Conservation (phyloP, 2,888 invertebrate genomes). For the Kryphioiulus occultus region DNA sequence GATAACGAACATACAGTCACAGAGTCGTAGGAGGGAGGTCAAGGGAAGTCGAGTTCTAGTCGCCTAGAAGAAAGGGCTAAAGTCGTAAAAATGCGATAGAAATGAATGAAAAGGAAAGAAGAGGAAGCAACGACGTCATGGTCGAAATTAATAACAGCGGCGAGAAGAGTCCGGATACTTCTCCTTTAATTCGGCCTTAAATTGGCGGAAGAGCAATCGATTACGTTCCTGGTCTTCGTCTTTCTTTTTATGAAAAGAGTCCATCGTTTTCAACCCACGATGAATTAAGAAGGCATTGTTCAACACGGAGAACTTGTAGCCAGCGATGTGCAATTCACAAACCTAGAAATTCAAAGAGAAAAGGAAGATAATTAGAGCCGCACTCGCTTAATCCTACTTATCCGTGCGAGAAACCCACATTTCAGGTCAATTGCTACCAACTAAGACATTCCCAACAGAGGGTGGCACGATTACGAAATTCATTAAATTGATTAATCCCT, state of each 20-base stretch:
- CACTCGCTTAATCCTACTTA: neutral
- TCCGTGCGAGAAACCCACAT: neutral
- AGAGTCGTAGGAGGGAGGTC: neutral
- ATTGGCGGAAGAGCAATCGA: constrained; percentile 65
- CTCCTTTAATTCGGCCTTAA: constrained; percentile 66
- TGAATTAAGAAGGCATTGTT: constrained; percentile 68
- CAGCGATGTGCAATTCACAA: constrained; percentile 68
- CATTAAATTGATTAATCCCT: neutral
- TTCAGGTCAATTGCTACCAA: neutral
- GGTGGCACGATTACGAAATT: too few species aligned
- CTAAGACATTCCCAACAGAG: neutral
- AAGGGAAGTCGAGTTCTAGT: neutral
- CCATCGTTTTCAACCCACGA: constrained; percentile 65
- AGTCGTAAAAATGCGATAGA: neutral
- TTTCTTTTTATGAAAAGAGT: constrained; percentile 65
- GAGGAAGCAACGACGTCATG: constrained; percentile 21
- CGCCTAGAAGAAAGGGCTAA: neutral
- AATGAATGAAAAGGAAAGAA: constrained; percentile 37
- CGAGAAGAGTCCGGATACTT: constrained; percentile 66
- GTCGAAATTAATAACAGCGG: constrained; percentile 61
- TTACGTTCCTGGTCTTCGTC: constrained; percentile 65
- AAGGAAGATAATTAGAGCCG: neutral
- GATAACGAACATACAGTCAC: neutral
- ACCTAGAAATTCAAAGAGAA: constrained; percentile 60
- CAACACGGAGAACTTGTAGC: constrained; percentile 67